A percentile compares a stretch with the other conserved stretches of the same genome.
Conservation (phyloP, 2,888 invertebrate species). For the Diploptera punctata region DNA sequence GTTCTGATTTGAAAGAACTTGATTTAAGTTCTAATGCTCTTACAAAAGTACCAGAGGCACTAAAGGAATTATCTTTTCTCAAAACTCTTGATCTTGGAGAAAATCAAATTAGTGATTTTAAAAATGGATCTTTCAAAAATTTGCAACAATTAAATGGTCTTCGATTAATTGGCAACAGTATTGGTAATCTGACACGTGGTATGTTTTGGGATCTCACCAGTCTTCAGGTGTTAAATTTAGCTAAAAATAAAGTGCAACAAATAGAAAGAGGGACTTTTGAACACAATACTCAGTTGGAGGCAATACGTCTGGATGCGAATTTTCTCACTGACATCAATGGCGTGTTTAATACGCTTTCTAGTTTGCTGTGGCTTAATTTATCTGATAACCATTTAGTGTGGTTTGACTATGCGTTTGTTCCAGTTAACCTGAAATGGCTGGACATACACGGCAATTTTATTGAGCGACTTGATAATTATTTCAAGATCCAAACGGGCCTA, state of each 20-base stretch:
- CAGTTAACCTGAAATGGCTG: conserved; percentile 87
- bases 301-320: conserved; percentile 87
- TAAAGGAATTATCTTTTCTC: conserved; percentile 80
- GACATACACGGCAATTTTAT: conserved; percentile 92
- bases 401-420: conserved; percentile 94
- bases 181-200: conserved; percentile 81
- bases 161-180: conserved; percentile 88
- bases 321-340: conserved; percentile 89
- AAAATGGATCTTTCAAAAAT: conserved; percentile 84
- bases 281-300: conserved; percentile 80
- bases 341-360: conserved; percentile 84
- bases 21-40: conserved; percentile 89
- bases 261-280: conserved; percentile 86
- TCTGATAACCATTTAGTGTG: conserved; percentile 91
- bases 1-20: conserved; percentile 85
- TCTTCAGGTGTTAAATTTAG: conserved; percentile 85
- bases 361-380: conserved; percentile 84
- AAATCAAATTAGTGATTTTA: conserved; percentile 85
- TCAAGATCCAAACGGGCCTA: conserved; percentile 72
- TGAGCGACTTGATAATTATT: conserved; percentile 86
- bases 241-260: conserved; percentile 86
- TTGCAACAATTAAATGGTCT: conserved; percentile 86
- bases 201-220: conserved; percentile 88
- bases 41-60: conserved; percentile 79
- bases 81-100: conserved; percentile 91